Evolutionary conservation across 2,888 invertebrate species (phyloP).

Genomic region (Xanthia icteritia): DNA sequence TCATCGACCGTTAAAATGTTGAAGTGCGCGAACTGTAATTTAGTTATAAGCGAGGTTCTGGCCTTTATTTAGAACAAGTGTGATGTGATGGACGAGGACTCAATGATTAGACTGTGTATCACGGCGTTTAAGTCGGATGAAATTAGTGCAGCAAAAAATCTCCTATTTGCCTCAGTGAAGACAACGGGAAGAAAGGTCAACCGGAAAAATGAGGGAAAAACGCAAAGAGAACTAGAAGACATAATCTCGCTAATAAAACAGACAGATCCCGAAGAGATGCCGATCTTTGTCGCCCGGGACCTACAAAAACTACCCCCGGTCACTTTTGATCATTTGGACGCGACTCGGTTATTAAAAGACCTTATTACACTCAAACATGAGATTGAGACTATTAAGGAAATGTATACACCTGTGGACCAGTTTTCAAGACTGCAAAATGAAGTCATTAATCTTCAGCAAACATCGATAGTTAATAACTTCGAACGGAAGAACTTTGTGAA

Average conservation of each 20-base stretch:
- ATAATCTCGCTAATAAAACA: slow-evolving; percentile 5
- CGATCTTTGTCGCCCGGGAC: slow-evolving; percentile 12
- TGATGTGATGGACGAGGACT: too few species aligned
- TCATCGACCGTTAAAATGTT: slow-evolving; percentile 7
- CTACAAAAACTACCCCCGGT: too few species aligned
- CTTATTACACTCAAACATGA: slow-evolving; percentile 5
- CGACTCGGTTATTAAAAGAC: not conserved
- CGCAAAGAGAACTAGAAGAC: not conserved
- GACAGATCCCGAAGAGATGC: slow-evolving; percentile 8
- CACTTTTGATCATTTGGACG: slow-evolving; percentile 8
- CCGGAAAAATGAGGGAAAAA: not conserved
- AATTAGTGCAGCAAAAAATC: slow-evolving; percentile 9
- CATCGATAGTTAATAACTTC: slow-evolving; percentile 3
- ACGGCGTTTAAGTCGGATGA: not conserved
- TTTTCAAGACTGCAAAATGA: not conserved
- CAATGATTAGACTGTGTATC: slow-evolving; percentile 1
- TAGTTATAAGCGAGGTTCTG: not conserved
- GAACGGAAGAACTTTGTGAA: slow-evolving; percentile 3
- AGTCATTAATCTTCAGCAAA: not conserved
- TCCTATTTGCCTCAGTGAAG: slow-evolving; percentile 1
- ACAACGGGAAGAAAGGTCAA: not conserved
- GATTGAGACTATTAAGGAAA: slow-evolving; percentile 1
- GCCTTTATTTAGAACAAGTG: too few species aligned
- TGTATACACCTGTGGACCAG: slow-evolving; percentile 1
- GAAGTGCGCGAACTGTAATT: not conserved